phyloP scores from a whole-genome alignment of 1,140 invertebrate genomes.

The Magallana angulata region DNA sequence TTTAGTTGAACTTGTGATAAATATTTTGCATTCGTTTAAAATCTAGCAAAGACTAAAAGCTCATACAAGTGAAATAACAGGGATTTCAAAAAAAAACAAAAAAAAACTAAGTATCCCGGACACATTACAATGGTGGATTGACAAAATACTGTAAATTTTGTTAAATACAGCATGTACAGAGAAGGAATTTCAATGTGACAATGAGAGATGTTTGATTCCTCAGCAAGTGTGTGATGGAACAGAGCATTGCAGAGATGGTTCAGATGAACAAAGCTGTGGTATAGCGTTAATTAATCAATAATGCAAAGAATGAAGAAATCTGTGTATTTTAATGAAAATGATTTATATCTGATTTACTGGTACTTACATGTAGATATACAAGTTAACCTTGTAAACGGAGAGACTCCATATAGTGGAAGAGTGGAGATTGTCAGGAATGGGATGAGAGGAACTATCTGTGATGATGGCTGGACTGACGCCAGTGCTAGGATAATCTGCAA shows the following conservation, averaged over 20 bases:
- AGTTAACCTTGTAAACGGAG: slow-evolving; percentile 43
- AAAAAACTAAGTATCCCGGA: no score
- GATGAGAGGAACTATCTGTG: slow-evolving; percentile 65
- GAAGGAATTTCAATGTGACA: slow-evolving; percentile 50
- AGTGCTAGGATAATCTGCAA: slow-evolving; percentile 68
- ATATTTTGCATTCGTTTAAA: no score
- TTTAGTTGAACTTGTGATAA: no score
- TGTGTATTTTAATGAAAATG: no score
- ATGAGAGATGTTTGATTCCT: slow-evolving; percentile 50
- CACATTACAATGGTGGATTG: no score
- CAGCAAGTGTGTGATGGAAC: slow-evolving; percentile 84
- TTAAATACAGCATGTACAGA: slow-evolving; percentile 13
- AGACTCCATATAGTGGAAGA: slow-evolving; percentile 46
- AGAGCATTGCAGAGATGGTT: slow-evolving; percentile 85
- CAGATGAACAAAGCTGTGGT: slow-evolving; percentile 84
- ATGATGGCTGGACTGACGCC: slow-evolving; percentile 62
- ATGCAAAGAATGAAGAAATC: neutral
- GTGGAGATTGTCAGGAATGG: slow-evolving; percentile 63
- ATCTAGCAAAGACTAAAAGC: no score
- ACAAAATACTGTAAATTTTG: neutral
- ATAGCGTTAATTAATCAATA: neutral
- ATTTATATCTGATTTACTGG: neutral
- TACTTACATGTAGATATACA: slow-evolving; percentile 33
- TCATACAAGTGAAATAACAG: no score
- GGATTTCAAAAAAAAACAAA: no score